phyloP scores from a whole-genome alignment of 2,888 invertebrate species.

The Byasa hedistus region DNA sequence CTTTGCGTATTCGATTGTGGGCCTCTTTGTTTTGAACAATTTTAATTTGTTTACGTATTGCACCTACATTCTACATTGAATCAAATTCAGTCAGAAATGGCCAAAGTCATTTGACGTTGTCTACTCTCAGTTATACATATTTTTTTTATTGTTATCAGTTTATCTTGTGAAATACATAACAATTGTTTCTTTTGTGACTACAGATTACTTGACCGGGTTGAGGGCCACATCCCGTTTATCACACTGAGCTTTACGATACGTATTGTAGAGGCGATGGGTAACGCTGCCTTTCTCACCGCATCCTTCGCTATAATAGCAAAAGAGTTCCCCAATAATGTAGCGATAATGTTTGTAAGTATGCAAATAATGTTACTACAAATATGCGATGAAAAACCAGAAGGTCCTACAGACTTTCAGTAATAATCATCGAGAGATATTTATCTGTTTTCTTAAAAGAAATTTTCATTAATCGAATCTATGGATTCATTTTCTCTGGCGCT shows the following conservation, averaged over 20 bases:
- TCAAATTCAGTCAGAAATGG: too few relatives aligned
- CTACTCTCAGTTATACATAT: too few relatives aligned
- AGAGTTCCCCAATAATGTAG: conserved; percentile 92
- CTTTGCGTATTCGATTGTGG: too few relatives aligned
- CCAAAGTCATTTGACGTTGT: too few relatives aligned
- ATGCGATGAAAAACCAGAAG: not conserved
- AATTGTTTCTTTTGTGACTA: conserved; percentile 36
- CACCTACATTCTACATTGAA: too few relatives aligned
- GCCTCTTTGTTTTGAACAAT: too few relatives aligned
- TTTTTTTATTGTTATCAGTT: not conserved
- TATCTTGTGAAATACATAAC: not conserved
- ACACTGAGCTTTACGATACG: conserved; percentile 88
- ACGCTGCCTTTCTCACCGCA: conserved; percentile 91
- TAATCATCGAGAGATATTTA: not conserved
- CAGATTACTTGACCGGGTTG: conserved; percentile 85
- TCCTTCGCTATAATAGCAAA: conserved; percentile 93
- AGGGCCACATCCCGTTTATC: conserved; percentile 87
- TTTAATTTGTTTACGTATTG: too few relatives aligned
- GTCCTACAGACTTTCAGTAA: not conserved
- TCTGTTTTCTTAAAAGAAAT: not conserved
- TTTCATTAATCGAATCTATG: too few relatives aligned
- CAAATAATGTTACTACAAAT: not conserved
- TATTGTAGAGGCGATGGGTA: conserved; percentile 91
- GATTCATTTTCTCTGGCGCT: too few relatives aligned
- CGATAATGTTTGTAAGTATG: conserved; percentile 89